Evolutionary conservation across 2,888 invertebrate species (phyloP).

Genomic region (Thymelicus acteon): DNA sequence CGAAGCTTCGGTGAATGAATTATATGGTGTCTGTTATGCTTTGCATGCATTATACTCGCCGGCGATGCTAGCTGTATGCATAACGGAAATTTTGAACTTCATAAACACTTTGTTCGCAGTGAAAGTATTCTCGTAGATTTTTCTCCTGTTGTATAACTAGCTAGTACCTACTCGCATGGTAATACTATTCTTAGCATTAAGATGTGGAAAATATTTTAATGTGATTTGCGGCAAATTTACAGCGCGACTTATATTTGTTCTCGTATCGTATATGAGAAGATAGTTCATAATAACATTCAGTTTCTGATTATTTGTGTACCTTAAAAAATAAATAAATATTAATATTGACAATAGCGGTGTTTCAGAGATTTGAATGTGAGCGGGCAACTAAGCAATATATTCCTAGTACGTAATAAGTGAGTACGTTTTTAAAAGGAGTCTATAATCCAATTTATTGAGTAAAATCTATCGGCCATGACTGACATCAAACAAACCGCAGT

Average conservation of each 20-base stretch:
- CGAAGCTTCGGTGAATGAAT: constrained; percentile 44
- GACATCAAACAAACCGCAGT: constrained; percentile 76
- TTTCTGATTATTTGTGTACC: no score
- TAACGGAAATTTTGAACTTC: constrained; percentile 22
- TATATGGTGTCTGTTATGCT: constrained; percentile 42
- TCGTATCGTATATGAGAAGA: no score
- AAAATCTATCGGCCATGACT: constrained; percentile 57
- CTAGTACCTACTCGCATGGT: no score
- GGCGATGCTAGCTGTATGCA: constrained; percentile 21
- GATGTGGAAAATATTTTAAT: no score
- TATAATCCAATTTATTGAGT: constrained; percentile 50
- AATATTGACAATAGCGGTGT: no score
- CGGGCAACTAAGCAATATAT: not conserved
- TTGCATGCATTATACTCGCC: constrained; percentile 26
- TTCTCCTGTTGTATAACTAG: not conserved
- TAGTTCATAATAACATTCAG: no score
- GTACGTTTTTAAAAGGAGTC: constrained; percentile 24
- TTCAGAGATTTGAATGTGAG: no score
- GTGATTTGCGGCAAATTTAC: no score
- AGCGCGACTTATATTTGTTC: no score
- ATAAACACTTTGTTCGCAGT: constrained; percentile 17
- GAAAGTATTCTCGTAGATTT: constrained; percentile 1
- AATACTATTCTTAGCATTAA: no score
- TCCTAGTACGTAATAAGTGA: not conserved
- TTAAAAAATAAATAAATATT: no score